Evolutionary conservation across 1,140 invertebrate genomes (phyloP).

Genomic region (Cydia amplana): DNA sequence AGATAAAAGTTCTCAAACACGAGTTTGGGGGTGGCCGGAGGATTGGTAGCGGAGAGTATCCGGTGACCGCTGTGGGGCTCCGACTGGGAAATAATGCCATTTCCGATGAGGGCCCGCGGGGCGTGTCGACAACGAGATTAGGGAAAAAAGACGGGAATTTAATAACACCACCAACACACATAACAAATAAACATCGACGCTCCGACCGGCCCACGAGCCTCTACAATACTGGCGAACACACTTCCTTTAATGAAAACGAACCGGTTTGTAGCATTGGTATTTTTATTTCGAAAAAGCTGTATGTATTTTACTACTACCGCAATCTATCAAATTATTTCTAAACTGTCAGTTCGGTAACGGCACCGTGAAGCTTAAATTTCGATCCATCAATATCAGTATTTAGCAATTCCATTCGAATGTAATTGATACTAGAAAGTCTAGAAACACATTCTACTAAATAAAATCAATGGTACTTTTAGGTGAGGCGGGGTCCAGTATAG

Average conservation of each 20-base stretch:
- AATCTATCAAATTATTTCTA: neutral
- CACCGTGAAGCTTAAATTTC: neutral
- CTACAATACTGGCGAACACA: neutral
- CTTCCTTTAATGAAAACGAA: neutral
- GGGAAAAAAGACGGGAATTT: conserved; percentile 74
- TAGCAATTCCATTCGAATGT: neutral
- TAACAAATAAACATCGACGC: conserved; percentile 47
- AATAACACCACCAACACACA: conserved; percentile 68
- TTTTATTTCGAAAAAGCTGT: neutral
- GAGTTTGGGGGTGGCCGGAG: conserved; percentile 54
- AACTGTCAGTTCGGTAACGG: neutral
- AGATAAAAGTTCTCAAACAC: conserved; percentile 58
- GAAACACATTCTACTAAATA: neutral
- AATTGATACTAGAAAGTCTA: neutral
- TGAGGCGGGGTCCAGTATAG: neutral
- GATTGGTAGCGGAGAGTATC: conserved; percentile 59
- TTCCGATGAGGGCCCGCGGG: conserved; percentile 73
- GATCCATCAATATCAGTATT: conserved; percentile 9
- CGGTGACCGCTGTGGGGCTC: conserved; percentile 65
- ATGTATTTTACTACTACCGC: neutral
- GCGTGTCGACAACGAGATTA: conserved; percentile 70
- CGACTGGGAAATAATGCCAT: conserved; percentile 71
- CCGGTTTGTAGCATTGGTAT: neutral
- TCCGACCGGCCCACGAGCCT: conserved; percentile 8
- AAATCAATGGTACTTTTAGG: neutral